These are phyloP conservation scores for Timandra comae DNA, from an alignment of 2,888 invertebrate species.

Conservation along the genomic window DNA sequence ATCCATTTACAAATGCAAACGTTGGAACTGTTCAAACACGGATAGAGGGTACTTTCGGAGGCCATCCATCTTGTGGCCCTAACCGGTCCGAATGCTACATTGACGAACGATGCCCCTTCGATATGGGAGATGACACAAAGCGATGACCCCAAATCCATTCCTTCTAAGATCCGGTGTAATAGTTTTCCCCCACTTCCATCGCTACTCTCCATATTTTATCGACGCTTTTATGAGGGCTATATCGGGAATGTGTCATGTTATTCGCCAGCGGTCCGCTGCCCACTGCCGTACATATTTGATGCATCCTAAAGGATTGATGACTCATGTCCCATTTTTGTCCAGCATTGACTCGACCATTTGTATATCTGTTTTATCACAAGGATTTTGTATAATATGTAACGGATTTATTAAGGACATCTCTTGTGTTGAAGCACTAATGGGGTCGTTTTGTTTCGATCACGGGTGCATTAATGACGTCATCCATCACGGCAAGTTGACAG, in stretches of 20 bases:
- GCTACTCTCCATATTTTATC: constrained; percentile 62
- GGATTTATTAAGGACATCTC: constrained; percentile 25
- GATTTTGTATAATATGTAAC: constrained; percentile 18
- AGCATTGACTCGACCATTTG: too few relatives aligned
- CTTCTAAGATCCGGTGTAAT: constrained; percentile 48
- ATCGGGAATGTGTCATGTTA: constrained; percentile 55
- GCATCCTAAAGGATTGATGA: constrained; percentile 60
- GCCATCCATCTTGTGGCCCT: constrained; percentile 51
- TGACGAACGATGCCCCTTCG: constrained; percentile 57
- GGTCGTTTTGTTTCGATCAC: constrained; percentile 49
- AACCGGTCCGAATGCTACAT: constrained; percentile 37
- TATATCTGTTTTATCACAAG: constrained; percentile 30
- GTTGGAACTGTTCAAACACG: constrained; percentile 31
- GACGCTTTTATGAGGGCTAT: constrained; percentile 61
- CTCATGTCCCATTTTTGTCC: constrained; percentile 44
- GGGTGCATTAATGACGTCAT: constrained; percentile 58
- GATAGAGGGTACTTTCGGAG: constrained; percentile 23
- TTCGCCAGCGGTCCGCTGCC: constrained; percentile 37
- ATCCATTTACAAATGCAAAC: constrained; percentile 56
- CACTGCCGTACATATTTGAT: constrained; percentile 56
- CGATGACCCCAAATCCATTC: constrained; percentile 66
- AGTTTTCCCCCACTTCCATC: constrained; percentile 50
- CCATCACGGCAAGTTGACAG: constrained; percentile 59
- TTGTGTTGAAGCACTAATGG: constrained; percentile 31
- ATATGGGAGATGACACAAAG: constrained; percentile 67